Base-by-base conservation (phyloP, 1,140 invertebrate genomes). In the Tetramorium alpestre region DNA sequence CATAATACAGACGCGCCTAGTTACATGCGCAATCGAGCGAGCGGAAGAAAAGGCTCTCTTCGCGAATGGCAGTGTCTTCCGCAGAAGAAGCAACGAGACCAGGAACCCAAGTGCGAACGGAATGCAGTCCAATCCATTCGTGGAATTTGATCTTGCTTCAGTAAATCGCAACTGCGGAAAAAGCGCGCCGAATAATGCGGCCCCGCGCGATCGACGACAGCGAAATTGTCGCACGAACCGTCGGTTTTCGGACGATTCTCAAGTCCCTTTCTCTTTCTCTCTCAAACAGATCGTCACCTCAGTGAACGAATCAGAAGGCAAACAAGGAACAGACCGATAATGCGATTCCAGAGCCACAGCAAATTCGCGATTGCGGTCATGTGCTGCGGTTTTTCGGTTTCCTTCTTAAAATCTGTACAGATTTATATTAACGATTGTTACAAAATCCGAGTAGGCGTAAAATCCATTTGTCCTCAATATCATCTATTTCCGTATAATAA, bases 71-170 rank as follows among this genome's bases (percentile, higher is more conserved):
- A 22, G 16, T 75, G 69, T 73, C 56, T 72, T 84, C 41, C 47
- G 69, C 75, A 91, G 92, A 94, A 94, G 94, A 93, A 93, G 92
- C 87, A 89, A 91, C 88, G 92, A 91, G 89, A 76, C 25, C 88
- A 82, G 86, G 90, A 93, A 92, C 85, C 92, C 94, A 95, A 94
- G 94, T 94, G 94, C 94, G 94, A 95, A 95, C 91, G 94, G 94
- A 95, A 95, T 95, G 94, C 94, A 65, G 94, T 94, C 93, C 94
- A 94, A 94, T 94, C 93, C 94, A 93, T 95, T 95, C 93, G 92
- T 90, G 93, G 94, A 95, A 95, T 94, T 91, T 90, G 92, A 93
- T 93, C 89, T 93, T 91, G 90, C 92, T 92, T 93, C 92, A 92
- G 92, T 93, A 93, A 94, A 94, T 93, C 93, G 92, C 87, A 91